Evolutionary conservation across 2,888 invertebrate species (phyloP).

Genomic region (Rhingia campestris): DNA sequence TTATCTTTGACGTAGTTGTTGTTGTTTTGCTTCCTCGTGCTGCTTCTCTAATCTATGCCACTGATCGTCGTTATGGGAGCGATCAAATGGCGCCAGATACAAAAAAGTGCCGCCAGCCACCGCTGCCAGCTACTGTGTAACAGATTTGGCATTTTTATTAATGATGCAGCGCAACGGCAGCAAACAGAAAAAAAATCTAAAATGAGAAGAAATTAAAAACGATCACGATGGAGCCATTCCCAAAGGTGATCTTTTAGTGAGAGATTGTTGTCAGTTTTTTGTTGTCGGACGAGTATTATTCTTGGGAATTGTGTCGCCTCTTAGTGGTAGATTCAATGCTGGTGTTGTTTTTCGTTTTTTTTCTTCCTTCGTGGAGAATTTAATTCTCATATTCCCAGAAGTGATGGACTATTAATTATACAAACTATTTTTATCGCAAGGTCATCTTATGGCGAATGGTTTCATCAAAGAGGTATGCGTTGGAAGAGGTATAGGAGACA

Average conservation of each 20-base stretch:
- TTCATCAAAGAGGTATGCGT: too few species aligned
- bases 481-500: neutral
- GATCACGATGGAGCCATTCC: constrained; percentile 54
- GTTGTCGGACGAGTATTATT: constrained; percentile 43
- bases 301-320: constrained; percentile 72
- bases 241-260: constrained; percentile 65
- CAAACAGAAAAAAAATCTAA: constrained; percentile 20
- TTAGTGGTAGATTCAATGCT: constrained; percentile 61
- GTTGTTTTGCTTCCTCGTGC: constrained; percentile 23
- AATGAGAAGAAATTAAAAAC: constrained; percentile 55
- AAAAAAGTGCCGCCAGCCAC: constrained; percentile 73
- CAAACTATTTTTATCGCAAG: constrained; percentile 60
- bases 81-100: constrained; percentile 74
- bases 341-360: constrained; percentile 22
- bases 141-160: constrained; percentile 74
- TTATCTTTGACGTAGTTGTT: constrained; percentile 18
- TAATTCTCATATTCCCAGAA: constrained; percentile 61
- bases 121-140: constrained; percentile 71
- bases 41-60: constrained; percentile 72
- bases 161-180: constrained; percentile 63
- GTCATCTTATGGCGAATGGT: constrained; percentile 34
- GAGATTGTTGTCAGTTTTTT: constrained; percentile 55
- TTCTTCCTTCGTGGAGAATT: constrained; percentile 29
- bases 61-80: constrained; percentile 74
- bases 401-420: constrained; percentile 42